Evolutionary conservation across 2,797 vertebrate species (phyloP), one percentile per base, ranked within the genome.

Genomic region (Spinus pinus): DNA sequence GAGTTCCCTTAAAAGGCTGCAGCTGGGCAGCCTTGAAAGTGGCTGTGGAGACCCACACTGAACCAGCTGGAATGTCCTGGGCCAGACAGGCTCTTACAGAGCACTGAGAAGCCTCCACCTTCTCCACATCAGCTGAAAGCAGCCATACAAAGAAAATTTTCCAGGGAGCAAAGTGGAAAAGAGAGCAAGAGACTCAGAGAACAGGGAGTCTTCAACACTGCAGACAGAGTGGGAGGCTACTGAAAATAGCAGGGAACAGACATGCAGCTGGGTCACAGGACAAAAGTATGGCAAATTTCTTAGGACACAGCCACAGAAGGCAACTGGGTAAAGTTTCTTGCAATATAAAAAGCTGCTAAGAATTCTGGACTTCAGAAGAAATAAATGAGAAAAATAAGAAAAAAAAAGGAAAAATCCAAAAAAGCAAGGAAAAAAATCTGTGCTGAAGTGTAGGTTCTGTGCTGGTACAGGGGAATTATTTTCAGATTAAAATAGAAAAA

Each of bases 151-250:
- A 67, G 41, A 79, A 62, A 72, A 88, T 10, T 46, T 77, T 41
- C 58, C 81, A 94, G 19, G 14, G 33, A 89, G 24, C 4, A 60
- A 77, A 91, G 56, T 13, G 14, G 35, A 80, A 72, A 79, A 77
- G 8, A 80, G 25, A 85, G 44, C 28, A 84, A 82, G 28, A 81
- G 21, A 69, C 10, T 4, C 73, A 85, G 84, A 87, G 88, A 25
- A 37, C 53, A 78, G 46, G 37, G 65, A 88, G 67, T 24, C 66
- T 84, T 96, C 81, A 69, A 47, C 31, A 28, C 33, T 66, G 78
- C 67, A 93, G 91, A 86, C 90, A 90, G 91, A 93, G 81, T 67
- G 67, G 86, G 81, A 92, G 71, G 84, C 54, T 92, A 65, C 89
- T 46, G 74, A 94, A 95, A 95, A 92, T 77, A 87, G 81, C 74